Conservation (phyloP, 2,888 invertebrate genomes). For the Smittia aterrima region DNA sequence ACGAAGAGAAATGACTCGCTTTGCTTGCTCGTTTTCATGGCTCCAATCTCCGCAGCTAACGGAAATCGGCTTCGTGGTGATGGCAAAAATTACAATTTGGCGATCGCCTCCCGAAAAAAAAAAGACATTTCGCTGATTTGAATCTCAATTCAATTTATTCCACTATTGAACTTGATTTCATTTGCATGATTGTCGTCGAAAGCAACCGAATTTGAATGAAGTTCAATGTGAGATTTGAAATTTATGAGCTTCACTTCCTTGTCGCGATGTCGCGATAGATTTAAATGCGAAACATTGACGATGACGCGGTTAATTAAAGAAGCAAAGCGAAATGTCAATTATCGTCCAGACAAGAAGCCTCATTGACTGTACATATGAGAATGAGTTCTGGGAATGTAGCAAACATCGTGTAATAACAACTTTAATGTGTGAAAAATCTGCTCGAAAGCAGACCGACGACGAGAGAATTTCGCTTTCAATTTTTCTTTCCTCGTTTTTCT, state of each 20-base stretch:
- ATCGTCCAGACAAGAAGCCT: neutral
- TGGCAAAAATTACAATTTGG: neutral
- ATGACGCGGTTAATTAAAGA: neutral
- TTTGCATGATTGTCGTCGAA: neutral
- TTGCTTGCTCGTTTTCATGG: too few relatives aligned
- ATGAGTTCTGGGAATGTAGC: neutral
- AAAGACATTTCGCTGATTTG: neutral
- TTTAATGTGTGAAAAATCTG: slow-evolving; percentile 34
- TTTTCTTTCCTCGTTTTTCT: neutral
- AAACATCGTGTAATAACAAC: slow-evolving; percentile 19
- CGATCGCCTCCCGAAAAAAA: neutral
- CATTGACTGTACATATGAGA: neutral
- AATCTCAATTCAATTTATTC: slow-evolving; percentile 12
- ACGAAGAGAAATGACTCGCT: neutral
- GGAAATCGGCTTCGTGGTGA: slow-evolving; percentile 1
- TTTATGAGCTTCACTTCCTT: neutral
- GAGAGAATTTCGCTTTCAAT: slow-evolving; percentile 1
- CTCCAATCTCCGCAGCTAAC: slow-evolving; percentile 6
- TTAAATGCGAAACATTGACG: neutral
- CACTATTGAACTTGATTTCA: slow-evolving; percentile 4
- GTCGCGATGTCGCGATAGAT: neutral
- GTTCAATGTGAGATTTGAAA: neutral
- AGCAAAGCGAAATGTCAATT: neutral
- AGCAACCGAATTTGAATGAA: neutral
- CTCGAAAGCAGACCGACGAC: neutral